These are phyloP conservation scores for Caracal caracal DNA, from an alignment of 2,113 vertebrate species.

Conservation along the genomic window DNA sequence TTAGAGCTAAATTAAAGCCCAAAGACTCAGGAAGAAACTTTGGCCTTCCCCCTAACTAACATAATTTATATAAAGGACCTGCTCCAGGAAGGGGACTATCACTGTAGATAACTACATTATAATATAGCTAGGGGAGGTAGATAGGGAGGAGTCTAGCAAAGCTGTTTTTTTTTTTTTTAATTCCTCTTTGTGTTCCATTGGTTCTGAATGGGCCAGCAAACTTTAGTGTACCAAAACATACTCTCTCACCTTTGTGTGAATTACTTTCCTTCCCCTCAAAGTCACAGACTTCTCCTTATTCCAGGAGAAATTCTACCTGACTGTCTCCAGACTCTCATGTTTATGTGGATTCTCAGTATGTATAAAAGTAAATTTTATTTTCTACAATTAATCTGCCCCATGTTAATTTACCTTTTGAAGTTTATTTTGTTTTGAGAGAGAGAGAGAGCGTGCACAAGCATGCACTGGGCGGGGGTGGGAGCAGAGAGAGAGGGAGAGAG, in stretches of 20 bases:
- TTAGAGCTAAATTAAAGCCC: not conserved
- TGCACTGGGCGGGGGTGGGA: too few species aligned
- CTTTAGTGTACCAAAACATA: not conserved
- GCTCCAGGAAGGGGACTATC: not conserved
- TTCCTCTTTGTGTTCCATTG: not conserved
- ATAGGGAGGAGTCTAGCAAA: not conserved
- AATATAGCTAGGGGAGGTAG: not conserved
- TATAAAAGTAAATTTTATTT: not conserved
- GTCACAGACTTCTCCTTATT: not conserved
- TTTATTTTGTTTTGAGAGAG: too few species aligned
- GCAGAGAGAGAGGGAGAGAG: too few species aligned
- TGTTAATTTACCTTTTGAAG: too few species aligned
- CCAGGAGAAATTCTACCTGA: not conserved
- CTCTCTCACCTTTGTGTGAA: not conserved
- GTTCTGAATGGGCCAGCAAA: not conserved
- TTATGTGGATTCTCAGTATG: not conserved
- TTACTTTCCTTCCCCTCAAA: not conserved
- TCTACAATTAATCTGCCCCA: not conserved
- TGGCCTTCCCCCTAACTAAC: not conserved
- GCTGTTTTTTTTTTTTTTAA: not conserved
- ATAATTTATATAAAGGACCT: not conserved
- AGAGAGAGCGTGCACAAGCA: too few species aligned
- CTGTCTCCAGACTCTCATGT: not conserved
- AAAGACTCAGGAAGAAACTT: not conserved
- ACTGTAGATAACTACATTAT: not conserved